Percentiles rank a stretch among this genome's conserved stretches.
Conservation (phyloP, 1,140 invertebrate species). For the Drosophila navojoa region DNA sequence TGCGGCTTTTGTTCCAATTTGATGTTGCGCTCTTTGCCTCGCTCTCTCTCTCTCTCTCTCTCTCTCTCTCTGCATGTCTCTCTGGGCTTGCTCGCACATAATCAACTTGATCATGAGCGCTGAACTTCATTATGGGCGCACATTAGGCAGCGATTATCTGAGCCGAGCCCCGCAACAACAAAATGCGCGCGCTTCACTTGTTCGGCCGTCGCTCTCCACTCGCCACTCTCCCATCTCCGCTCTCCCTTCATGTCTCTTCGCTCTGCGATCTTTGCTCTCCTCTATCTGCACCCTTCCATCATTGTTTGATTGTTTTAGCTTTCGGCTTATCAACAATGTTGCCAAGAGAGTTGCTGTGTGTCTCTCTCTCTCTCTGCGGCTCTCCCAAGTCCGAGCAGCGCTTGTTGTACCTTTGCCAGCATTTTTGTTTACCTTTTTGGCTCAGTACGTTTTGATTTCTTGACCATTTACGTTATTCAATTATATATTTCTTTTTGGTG, state of each 20-base stretch:
- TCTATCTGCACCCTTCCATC: not conserved
- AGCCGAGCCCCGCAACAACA: conserved; percentile 34
- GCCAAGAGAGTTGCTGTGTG: conserved; percentile 41
- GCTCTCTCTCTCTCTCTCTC: conserved; percentile 12
- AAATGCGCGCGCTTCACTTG: conserved; percentile 52
- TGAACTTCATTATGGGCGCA: conserved; percentile 41
- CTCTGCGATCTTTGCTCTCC: not conserved
- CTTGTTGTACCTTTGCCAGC: conserved; percentile 69
- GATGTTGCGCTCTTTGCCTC: conserved; percentile 15
- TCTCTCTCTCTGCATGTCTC: conserved; percentile 13
- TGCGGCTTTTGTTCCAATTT: conserved; percentile 35
- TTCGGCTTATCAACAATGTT: conserved; percentile 68
- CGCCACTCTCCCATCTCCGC: not conserved
- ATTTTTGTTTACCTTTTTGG: conserved; percentile 79
- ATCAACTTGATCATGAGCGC: conserved; percentile 37
- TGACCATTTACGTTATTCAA: conserved; percentile 81
- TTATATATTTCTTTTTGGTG: conserved; percentile 53
- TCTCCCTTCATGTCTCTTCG: not conserved
- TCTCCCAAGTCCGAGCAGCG: conserved; percentile 23
- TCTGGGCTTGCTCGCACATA: conserved; percentile 5
- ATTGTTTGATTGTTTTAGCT: conserved; percentile 55
- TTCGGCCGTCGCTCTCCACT: not conserved
- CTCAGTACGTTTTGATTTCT: conserved; percentile 77
- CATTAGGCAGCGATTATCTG: conserved; percentile 70
- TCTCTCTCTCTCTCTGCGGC: conserved; percentile 25